A percentile compares a stretch with the other conserved stretches of the same genome.
These are phyloP conservation scores for Trachythela sp. DNA, from an alignment of 64 coral and sea anemone genomes.

Conservation along the genomic window DNA sequence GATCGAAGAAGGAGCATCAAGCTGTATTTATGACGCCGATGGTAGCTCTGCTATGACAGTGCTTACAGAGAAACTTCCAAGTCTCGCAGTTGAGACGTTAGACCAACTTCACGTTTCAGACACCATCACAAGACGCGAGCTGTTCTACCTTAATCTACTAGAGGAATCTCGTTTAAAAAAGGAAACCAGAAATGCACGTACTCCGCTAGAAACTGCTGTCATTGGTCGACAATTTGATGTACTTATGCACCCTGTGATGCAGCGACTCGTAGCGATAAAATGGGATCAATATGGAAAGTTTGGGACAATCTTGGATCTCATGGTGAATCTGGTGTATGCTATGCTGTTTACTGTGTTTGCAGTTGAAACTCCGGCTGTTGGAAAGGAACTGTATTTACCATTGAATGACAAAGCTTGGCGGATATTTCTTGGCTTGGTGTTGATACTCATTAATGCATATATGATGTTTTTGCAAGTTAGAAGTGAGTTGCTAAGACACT, in stretches of 20 bases:
- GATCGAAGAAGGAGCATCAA: conserved; percentile 13
- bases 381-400: not conserved
- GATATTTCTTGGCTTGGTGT: not conserved
- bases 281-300: not conserved
- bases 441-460: not conserved
- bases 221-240: not conserved
- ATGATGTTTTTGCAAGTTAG: not conserved
- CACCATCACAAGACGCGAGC: not conserved
- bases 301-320: not conserved
- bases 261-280: not conserved
- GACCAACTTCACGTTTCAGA: conserved; percentile 2
- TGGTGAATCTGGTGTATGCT: not conserved
- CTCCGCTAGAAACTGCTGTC: not conserved
- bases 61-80: not conserved
- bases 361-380: not conserved
- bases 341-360: conserved; percentile 14
- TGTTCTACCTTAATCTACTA: not conserved
- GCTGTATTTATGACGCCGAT: not conserved
- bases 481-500: not conserved
- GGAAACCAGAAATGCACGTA: not conserved
- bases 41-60: not conserved
- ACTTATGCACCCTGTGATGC: conserved; percentile 7
- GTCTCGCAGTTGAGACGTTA: not conserved
- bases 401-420: not conserved
- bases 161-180: not conserved